Base-by-base conservation (phyloP, 2,888 invertebrate species). In the Agonopterix arenella region DNA sequence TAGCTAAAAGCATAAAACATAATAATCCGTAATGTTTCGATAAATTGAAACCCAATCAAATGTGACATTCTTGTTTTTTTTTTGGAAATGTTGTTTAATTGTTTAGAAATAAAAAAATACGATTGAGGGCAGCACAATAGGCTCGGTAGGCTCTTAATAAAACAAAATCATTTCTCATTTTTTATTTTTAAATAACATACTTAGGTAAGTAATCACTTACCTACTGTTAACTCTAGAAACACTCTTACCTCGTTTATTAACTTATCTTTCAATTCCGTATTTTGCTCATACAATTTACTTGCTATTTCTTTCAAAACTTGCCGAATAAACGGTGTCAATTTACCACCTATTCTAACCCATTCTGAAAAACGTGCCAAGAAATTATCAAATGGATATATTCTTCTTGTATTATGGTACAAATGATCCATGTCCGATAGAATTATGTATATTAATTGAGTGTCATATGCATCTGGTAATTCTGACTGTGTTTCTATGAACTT, bases 351-450 rank as follows among this genome's bases (percentile, higher is more conserved):
- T 11, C 54, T 62, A 0, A 55, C 36, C 75, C 80, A 75, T 13
- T 66, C 65, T 11, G 60, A 61, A 37, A 73, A 70, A 41, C 61
- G 62, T 1, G 58, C 60, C 40, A 80, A 49, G 51, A 81, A 80
- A 3, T 48, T 49, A 43, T 66, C 64, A 50, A 82, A 82, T 0
- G 72, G 73, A 40, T 73, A 70, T 0, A 56, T 46, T 16, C 64
- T 73, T 0, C 60, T 55, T 10, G 60, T 68, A 41, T 66, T 65
- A n/a, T 28, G 13, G 37, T 74, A 84, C 43, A 78, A 61, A 45
- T 76, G 70, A 54, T 85, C 84, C 64, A 85, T 59, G 53, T 85
- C 84, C 4, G 84, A 83, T 5, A 85, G 53, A 52, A 84, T 81
- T 0, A 61, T 62, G 44, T 80, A 64, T 0, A 80, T 56, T 41